Conservation (phyloP, 1,140 invertebrate genomes). For the Apocrypta bakeri region DNA sequence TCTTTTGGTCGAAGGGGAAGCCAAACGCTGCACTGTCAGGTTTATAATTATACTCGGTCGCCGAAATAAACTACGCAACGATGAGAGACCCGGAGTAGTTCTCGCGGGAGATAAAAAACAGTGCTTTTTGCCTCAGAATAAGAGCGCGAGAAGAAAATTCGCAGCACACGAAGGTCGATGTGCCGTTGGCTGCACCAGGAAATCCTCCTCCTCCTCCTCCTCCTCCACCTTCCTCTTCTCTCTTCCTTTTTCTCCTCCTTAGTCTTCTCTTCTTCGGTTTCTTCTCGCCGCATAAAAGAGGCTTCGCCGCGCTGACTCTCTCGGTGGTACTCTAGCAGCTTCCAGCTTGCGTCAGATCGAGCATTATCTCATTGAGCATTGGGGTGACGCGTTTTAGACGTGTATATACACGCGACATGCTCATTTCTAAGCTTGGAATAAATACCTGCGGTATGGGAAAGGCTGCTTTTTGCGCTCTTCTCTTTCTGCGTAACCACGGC, state of each 20-base stretch:
- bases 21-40: too few relatives aligned
- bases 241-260: slow-evolving; percentile 34
- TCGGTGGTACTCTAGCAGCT: neutral
- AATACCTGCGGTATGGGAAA: too few relatives aligned
- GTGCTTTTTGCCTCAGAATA: neutral
- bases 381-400: neutral
- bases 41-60: too few relatives aligned
- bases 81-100: too few relatives aligned
- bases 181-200: slow-evolving; percentile 58
- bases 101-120: too few relatives aligned
- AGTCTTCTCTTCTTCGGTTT: neutral
- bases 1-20: too few relatives aligned
- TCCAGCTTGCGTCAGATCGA: slow-evolving; percentile 31
- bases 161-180: slow-evolving; percentile 61
- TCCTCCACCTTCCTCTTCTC: neutral
- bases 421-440: neutral
- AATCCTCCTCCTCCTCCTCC: slow-evolving; percentile 54
- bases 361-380: slow-evolving; percentile 47
- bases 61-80: too few relatives aligned
- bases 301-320: slow-evolving; percentile 5
- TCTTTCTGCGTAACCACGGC: too few relatives aligned
- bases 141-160: slow-evolving; percentile 6
- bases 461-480: too few relatives aligned
- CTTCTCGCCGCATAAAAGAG: neutral
- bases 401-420: neutral